A percentile compares a stretch with the other conserved stretches of the same genome.
These are phyloP conservation scores for Silurus asotus DNA, from an alignment of 2,113 vertebrate species.

Conservation along the genomic window DNA sequence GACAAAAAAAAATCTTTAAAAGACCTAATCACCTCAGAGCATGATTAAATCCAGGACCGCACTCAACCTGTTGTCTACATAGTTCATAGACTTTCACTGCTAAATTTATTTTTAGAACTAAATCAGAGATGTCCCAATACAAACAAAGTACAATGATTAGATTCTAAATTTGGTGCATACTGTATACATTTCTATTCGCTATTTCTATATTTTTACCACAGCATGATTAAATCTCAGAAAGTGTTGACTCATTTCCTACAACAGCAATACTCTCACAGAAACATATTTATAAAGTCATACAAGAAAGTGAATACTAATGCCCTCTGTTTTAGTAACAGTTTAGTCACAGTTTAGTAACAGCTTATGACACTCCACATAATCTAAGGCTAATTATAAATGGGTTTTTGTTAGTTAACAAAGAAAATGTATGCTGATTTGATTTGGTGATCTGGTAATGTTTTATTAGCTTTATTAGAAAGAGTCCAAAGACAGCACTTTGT, in stretches of 20 bases:
- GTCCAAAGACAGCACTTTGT: not conserved
- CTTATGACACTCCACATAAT: not conserved
- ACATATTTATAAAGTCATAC: too few species aligned
- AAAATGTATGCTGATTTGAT: too few species aligned
- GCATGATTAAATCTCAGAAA: not conserved
- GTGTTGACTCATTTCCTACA: not conserved
- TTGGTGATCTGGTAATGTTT: too few species aligned
- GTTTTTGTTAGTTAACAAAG: too few species aligned
- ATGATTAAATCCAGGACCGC: not conserved
- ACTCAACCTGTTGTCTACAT: not conserved
- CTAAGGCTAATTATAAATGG: not conserved
- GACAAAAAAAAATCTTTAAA: not conserved
- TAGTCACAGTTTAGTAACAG: not conserved
- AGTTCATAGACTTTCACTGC: not conserved
- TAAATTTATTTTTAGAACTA: not conserved
- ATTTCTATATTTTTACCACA: not conserved
- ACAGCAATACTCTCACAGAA: too few species aligned
- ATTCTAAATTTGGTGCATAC: not conserved
- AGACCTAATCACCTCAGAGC: not conserved
- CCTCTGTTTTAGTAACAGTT: not conserved
- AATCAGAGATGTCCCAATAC: not conserved
- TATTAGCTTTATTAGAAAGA: not conserved
- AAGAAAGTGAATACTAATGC: too few species aligned
- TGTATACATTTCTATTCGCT: not conserved
- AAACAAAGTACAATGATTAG: not conserved